phyloP scores from a whole-genome alignment of 92 coral and sea anemone genomes.

The Umimayanthus chanpuru region DNA sequence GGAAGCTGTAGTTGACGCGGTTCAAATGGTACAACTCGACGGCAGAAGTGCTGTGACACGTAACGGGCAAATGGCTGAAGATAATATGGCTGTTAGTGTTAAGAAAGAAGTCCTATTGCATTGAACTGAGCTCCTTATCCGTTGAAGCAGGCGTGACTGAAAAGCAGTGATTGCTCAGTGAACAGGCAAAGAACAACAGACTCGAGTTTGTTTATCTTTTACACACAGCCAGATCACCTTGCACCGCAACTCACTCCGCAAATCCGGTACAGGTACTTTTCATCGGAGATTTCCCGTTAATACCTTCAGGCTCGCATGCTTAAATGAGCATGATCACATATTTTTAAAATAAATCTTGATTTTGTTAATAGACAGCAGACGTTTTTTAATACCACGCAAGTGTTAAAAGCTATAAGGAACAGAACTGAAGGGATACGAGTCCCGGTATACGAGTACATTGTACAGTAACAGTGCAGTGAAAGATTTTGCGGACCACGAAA shows the following conservation, averaged over 20 bases:
- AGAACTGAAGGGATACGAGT: not conserved
- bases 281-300: not conserved
- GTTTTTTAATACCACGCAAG: not conserved
- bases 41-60: slow-evolving; percentile 23
- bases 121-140: not conserved
- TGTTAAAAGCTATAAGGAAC: too few species aligned
- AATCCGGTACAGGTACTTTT: too few species aligned
- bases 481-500: not conserved
- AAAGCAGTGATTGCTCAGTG: slow-evolving; percentile 7
- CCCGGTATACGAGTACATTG: not conserved
- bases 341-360: not conserved
- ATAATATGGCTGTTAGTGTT: slow-evolving; percentile 46
- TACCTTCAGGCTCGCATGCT: not conserved
- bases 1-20: slow-evolving; percentile 30
- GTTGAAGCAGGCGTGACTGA: slow-evolving; percentile 4
- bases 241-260: not conserved
- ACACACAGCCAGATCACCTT: slow-evolving; percentile 18
- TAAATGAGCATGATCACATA: not conserved
- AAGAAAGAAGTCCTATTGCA: slow-evolving; percentile 57
- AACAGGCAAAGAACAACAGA: slow-evolving; percentile 6
- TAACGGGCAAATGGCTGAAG: slow-evolving; percentile 44
- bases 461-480: not conserved
- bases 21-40: slow-evolving; percentile 40
- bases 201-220: slow-evolving; percentile 28
- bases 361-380: not conserved